Conservation (phyloP, 2,888 invertebrate species). For the Lydus trimaculatus region DNA sequence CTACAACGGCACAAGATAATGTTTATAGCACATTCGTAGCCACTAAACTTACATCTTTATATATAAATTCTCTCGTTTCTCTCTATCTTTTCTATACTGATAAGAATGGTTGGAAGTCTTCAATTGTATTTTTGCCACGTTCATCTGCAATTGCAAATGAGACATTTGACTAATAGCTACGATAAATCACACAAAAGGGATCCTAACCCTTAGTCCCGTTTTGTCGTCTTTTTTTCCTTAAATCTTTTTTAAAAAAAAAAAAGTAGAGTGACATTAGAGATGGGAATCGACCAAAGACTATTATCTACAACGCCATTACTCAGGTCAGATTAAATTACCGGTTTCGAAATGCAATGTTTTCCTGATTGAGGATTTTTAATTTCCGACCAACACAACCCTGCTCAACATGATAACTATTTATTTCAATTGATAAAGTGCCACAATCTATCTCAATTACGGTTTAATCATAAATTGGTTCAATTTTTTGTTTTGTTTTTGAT, state of each 20-base stretch:
- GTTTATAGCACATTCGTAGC: conserved; percentile 52
- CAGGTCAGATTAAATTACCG: conserved; percentile 55
- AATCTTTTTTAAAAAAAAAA: conserved; percentile 33
- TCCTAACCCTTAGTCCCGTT: conserved; percentile 34
- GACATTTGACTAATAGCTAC: conserved; percentile 52
- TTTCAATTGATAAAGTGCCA: conserved; percentile 4
- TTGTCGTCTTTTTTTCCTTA: conserved; percentile 43
- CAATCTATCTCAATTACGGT: neutral
- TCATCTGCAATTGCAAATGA: conserved; percentile 53
- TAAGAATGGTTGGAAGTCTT: conserved; percentile 34
- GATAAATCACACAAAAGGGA: conserved; percentile 54
- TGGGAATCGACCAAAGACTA: conserved; percentile 50
- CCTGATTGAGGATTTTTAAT: conserved; percentile 55
- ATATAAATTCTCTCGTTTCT: conserved; percentile 30
- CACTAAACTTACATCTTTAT: conserved; percentile 47
- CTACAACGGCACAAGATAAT: conserved; percentile 50
- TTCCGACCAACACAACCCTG: conserved; percentile 38
- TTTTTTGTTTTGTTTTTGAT: neutral
- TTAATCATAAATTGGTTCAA: neutral
- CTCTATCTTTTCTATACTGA: conserved; percentile 26
- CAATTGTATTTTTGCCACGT: conserved; percentile 38
- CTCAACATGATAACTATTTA: conserved; percentile 11
- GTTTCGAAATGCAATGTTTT: conserved; percentile 47
- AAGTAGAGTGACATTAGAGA: conserved; percentile 43
- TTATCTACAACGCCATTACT: conserved; percentile 57